A percentile compares a stretch with the other conserved stretches of the same genome.
These are phyloP conservation scores for Lepus europaeus DNA, from an alignment of 2,113 vertebrate species.

Conservation along the genomic window DNA sequence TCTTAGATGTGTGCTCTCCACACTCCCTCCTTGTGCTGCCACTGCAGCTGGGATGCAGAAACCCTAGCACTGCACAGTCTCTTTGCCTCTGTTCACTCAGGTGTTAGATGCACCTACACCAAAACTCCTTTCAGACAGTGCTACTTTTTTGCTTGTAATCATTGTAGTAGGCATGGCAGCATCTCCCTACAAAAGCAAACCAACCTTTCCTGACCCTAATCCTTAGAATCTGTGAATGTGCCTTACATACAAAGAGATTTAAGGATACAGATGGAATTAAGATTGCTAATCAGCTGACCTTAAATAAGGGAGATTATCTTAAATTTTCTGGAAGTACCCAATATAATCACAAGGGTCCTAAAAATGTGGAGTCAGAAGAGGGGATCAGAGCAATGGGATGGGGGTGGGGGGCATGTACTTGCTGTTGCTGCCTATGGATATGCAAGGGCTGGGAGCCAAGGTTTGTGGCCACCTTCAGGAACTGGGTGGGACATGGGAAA, in stretches of 20 bases:
- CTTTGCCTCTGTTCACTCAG: background rate
- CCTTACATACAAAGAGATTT: background rate
- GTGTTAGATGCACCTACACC: background rate
- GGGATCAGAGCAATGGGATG: background rate
- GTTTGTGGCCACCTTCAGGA: background rate
- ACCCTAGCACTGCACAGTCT: background rate
- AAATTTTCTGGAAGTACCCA: background rate
- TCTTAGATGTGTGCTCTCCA: background rate
- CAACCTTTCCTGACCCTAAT: background rate
- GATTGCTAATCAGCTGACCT: background rate
- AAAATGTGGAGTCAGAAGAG: background rate
- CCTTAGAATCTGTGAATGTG: background rate
- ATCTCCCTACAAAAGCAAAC: background rate
- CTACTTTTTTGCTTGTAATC: background rate
- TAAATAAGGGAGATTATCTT: background rate
- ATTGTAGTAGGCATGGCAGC: background rate
- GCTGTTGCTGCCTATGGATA: background rate
- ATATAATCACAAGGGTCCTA: background rate
- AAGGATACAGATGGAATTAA: background rate
- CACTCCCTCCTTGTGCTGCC: background rate
- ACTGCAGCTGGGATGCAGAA: background rate
- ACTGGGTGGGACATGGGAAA: background rate
- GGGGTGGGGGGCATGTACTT: background rate
- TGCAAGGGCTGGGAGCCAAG: background rate
- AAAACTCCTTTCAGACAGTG: background rate